phyloP scores from a whole-genome alignment of 2,797 vertebrate species.

The Chelonia mydas region DNA sequence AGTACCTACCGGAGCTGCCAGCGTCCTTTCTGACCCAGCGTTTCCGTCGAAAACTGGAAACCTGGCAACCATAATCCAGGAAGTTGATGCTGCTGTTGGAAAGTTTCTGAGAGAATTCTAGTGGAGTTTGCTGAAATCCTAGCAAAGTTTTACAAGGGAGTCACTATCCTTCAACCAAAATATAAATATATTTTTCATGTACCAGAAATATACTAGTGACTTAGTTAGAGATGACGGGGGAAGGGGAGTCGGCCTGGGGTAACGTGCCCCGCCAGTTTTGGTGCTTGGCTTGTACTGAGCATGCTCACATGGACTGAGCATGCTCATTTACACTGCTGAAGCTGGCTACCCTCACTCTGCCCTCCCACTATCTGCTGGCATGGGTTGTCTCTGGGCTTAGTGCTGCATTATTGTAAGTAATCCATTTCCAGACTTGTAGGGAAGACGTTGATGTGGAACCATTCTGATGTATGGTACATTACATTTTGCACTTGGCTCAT shows the following conservation, averaged over 20 bases:
- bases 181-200: not conserved
- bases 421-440: constrained; percentile 33
- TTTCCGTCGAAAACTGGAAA: no score
- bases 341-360: no score
- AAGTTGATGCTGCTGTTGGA: constrained; percentile 37
- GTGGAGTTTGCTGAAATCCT: constrained; percentile 36
- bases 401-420: not conserved
- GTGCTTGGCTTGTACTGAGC: no score
- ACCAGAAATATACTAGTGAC: constrained; percentile 44
- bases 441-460: not conserved
- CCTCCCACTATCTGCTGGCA: no score
- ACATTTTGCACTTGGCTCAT: constrained; percentile 30
- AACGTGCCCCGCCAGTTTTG: no score
- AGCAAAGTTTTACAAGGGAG: constrained; percentile 39
- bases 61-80: constrained; percentile 30
- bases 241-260: no score
- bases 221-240: no score
- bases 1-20: no score
- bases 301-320: no score
- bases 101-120: constrained; percentile 19
- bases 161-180: constrained; percentile 35
- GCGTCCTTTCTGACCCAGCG: no score
- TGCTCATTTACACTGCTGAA: no score
- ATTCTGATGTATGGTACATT: not conserved
- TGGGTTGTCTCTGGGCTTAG: not conserved